These are phyloP conservation scores for Lucinisca nassula DNA, from an alignment of 2,888 invertebrate species.

Conservation along the genomic window DNA sequence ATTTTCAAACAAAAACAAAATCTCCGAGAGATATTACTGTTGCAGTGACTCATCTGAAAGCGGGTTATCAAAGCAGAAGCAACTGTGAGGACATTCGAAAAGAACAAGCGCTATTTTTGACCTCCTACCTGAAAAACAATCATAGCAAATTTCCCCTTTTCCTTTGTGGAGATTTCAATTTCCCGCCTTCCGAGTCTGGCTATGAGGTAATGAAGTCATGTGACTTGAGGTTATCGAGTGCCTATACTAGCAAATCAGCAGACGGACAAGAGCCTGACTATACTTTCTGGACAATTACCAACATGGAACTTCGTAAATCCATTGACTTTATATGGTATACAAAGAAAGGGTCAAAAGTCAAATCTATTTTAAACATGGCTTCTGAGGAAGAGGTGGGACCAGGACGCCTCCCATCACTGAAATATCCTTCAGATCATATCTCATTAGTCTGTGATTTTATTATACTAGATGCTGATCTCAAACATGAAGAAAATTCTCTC, in stretches of 20 bases:
- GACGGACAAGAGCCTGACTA: slow-evolving; percentile 91
- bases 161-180: slow-evolving; percentile 93
- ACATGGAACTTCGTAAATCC: slow-evolving; percentile 92
- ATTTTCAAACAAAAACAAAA: slow-evolving; percentile 63
- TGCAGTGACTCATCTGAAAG: slow-evolving; percentile 93
- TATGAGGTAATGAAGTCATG: slow-evolving; percentile 90
- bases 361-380: slow-evolving; percentile 90
- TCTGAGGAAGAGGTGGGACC: slow-evolving; percentile 91
- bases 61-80: slow-evolving; percentile 88
- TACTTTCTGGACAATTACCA: slow-evolving; percentile 92
- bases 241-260: slow-evolving; percentile 83
- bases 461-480: slow-evolving; percentile 30
- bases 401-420: slow-evolving; percentile 91
- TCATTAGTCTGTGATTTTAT: slow-evolving; percentile 90
- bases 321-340: slow-evolving; percentile 91
- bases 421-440: slow-evolving; percentile 94
- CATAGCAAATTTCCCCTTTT: slow-evolving; percentile 89
- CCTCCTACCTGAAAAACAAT: slow-evolving; percentile 71
- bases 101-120: slow-evolving; percentile 81
- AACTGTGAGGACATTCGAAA: slow-evolving; percentile 68
- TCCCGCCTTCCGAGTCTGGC: slow-evolving; percentile 92
- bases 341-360: slow-evolving; percentile 90
- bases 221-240: slow-evolving; percentile 82
- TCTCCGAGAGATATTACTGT: slow-evolving; percentile 90
- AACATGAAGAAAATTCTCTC: too few species aligned